Percentiles rank a stretch among this genome's conserved stretches.
These are phyloP conservation scores for Tenodera sinensis DNA, from an alignment of 2,888 invertebrate species.

Conservation along the genomic window DNA sequence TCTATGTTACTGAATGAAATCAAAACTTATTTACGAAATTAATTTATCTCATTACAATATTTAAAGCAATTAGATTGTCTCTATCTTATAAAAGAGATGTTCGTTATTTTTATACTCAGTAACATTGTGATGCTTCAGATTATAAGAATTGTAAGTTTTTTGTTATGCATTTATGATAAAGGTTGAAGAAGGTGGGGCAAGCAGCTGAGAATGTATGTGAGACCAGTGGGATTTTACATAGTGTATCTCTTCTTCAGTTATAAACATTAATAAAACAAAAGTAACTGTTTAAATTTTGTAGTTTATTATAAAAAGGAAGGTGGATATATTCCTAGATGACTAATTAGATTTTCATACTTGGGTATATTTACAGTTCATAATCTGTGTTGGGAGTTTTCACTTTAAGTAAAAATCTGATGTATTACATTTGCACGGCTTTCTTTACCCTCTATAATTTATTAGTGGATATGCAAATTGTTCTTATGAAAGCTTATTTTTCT, in stretches of 20 bases:
- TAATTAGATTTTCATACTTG: no score
- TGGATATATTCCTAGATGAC: neutral
- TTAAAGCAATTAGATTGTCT: neutral
- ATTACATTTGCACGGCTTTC: no score
- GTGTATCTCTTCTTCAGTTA: neutral
- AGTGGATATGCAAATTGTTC: no score
- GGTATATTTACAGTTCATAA: no score
- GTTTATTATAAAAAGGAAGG: neutral
- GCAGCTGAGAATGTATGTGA: neutral
- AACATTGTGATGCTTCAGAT: neutral
- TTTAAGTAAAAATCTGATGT: no score
- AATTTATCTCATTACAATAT: neutral
- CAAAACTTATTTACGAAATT: conserved; percentile 47
- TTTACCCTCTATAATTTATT: no score
- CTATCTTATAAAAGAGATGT: neutral
- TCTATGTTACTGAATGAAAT: conserved; percentile 85
- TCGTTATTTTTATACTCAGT: neutral
- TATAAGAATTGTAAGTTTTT: neutral
- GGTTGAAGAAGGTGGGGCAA: neutral
- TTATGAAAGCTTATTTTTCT: no score
- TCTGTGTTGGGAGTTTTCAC: no score
- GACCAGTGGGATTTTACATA: neutral
- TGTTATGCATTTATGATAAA: conserved; percentile 10
- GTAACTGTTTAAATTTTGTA: neutral
- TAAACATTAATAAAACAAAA: neutral